Evolutionary conservation across 2,888 invertebrate species (phyloP).

Genomic region (Therioaphis trifolii): DNA sequence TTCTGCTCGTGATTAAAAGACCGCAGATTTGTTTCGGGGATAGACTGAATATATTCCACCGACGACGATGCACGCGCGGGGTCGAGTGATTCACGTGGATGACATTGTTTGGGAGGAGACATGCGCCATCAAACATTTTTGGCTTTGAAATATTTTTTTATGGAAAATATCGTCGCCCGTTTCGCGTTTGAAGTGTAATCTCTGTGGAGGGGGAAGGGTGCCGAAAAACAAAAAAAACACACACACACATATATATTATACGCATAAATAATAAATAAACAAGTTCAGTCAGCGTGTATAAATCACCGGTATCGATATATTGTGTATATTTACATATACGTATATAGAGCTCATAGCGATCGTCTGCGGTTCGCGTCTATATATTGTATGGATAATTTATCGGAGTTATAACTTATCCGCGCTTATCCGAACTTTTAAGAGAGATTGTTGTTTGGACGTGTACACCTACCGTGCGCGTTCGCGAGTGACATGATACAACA

Average conservation of each 20-base stretch:
- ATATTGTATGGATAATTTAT: neutral
- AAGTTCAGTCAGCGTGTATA: neutral
- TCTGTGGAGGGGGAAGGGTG: neutral
- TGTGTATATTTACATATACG: neutral
- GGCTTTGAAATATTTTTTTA: constrained; percentile 44
- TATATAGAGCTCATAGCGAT: neutral
- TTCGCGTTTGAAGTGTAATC: constrained; percentile 11
- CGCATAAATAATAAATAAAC: constrained; percentile 18
- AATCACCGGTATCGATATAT: neutral
- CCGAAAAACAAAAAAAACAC: too few species aligned
- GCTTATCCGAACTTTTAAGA: too few species aligned
- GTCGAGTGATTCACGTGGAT: constrained; percentile 7
- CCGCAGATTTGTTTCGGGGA: constrained; percentile 55
- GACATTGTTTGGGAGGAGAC: constrained; percentile 51
- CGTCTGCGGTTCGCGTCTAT: too few species aligned
- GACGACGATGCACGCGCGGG: neutral
- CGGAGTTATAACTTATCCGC: neutral
- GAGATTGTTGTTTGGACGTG: too few species aligned
- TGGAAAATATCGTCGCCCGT: constrained; percentile 10
- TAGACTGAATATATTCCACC: constrained; percentile 34
- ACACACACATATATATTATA: neutral
- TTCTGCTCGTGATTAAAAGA: constrained; percentile 61
- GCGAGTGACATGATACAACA: too few species aligned
- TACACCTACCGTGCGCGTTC: too few species aligned
- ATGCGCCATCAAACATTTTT: neutral